A percentile compares a stretch with the other conserved stretches of the same genome.
Conservation (phyloP, 1,140 invertebrate genomes). For the Achatina immaculata region DNA sequence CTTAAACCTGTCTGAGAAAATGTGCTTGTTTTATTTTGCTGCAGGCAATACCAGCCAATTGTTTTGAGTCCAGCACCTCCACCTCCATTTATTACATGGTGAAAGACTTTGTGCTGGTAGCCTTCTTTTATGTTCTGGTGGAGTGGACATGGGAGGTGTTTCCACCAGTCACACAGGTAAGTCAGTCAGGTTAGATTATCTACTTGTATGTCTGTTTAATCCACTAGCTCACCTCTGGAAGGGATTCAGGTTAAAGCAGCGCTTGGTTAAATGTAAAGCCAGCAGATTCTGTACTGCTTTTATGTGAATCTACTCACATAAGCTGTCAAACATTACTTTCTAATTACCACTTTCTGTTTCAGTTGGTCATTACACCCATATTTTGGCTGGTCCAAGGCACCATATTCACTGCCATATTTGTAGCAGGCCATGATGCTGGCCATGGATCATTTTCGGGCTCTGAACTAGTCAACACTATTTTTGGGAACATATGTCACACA, state of each 20-base stretch:
- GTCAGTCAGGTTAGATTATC: too few species aligned
- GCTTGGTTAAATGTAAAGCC: too few species aligned
- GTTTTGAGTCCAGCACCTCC: conserved; percentile 61
- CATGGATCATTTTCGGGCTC: conserved; percentile 71
- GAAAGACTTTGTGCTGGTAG: conserved; percentile 62
- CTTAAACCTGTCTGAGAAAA: too few species aligned
- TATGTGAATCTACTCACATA: too few species aligned
- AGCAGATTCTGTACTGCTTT: too few species aligned
- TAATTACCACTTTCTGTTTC: too few species aligned
- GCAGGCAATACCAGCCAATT: conserved; percentile 60
- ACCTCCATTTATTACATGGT: conserved; percentile 67
- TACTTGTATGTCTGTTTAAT: too few species aligned
- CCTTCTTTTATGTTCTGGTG: conserved; percentile 48
- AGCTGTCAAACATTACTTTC: too few species aligned
- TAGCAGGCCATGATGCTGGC: conserved; percentile 72
- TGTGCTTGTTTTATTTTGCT: too few species aligned
- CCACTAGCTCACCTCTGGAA: too few species aligned
- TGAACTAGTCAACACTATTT: conserved; percentile 56
- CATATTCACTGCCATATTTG: conserved; percentile 68
- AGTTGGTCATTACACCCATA: conserved; percentile 44
- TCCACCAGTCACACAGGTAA: conserved; percentile 3
- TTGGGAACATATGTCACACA: conserved; percentile 57
- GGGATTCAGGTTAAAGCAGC: too few species aligned
- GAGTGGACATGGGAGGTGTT: conserved; percentile 41
- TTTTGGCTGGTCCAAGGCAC: conserved; percentile 69